Evolutionary conservation across 1,140 invertebrate species (phyloP), one percentile per base, ranked within the genome.

Genomic region (Pygmarrhopalites habei): DNA sequence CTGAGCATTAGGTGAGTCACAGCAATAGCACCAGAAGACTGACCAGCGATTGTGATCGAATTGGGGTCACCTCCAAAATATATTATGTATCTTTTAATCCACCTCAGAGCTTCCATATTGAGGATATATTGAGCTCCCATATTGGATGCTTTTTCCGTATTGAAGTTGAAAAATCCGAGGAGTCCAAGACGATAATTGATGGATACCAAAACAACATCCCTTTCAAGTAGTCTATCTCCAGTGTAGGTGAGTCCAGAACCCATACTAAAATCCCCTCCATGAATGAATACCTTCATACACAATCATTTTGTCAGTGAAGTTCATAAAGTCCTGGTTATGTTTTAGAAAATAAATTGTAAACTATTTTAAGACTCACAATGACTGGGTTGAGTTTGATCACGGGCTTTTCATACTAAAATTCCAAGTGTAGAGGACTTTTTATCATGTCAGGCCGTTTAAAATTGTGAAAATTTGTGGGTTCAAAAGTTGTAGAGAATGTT

Each of bases 31-130:
- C 46, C 46, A 14, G 46, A 12, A 19, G 12, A 15, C 23, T 49
- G 46, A 7, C 46, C 46, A 5, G 46, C 19, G 12, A 49, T 7
- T 1, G 60, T 66, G 3, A 71, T 51, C n/a, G 4, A 0, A 28
- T 51, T 51, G 1, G 58, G 55, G 35, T 67, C 62, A 21, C 65
- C 64, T n/a, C 62, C 62, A 60, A 68, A 68, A n/a, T 62, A 28
- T 17, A 35, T 29, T 21, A 68, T 68, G 41, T 65, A 62, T 10
- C 53, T 51, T 41, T 62, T 59, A 23, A 61, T 39, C 59, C 61
- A 65, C 28, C 30, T 23, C 19, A 68, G 43, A 2, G 66, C 62
- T 19, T 32, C 29, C 1, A 68, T 2, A n/a, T n/a, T n/a, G 0
- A 58, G 39, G 25, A 65, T 62, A 28, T 68, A 68, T 28, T 65